phyloP scores from a whole-genome alignment of 2,888 invertebrate genomes.

The Thymelicus acteon region DNA sequence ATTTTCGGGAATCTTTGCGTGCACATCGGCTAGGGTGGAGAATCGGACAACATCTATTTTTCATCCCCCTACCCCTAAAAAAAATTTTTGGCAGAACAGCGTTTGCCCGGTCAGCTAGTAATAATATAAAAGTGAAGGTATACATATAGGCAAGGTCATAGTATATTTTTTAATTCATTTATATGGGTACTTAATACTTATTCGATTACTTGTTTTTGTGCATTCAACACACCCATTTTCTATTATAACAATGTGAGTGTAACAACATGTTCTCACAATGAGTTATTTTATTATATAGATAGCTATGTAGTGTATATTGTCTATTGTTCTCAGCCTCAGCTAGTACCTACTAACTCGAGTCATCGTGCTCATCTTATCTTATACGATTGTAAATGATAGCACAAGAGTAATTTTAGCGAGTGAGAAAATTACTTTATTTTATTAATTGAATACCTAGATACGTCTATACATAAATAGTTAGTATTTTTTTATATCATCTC shows the following conservation, averaged over 20 bases:
- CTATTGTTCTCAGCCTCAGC: slow-evolving; percentile 23
- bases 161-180: no score
- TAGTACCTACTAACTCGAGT: slow-evolving; percentile 3
- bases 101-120: no score
- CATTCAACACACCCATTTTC: background rate
- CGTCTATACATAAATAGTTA: no score
- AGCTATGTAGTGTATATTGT: slow-evolving; percentile 9
- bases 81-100: no score
- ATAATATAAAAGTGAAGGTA: no score
- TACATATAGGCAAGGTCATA: no score
- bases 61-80: no score
- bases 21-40: no score
- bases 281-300: background rate
- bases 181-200: no score
- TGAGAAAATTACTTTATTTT: background rate
- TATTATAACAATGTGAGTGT: background rate
- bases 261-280: background rate
- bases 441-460: no score
- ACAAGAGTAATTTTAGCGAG: background rate
- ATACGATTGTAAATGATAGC: slow-evolving; percentile 16
- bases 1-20: no score
- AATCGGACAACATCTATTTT: no score
- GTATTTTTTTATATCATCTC: background rate
- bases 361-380: slow-evolving; percentile 12
- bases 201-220: background rate